phyloP scores from a whole-genome alignment of 2,113 vertebrate genomes.

The Girardinichthys multiradiatus region DNA sequence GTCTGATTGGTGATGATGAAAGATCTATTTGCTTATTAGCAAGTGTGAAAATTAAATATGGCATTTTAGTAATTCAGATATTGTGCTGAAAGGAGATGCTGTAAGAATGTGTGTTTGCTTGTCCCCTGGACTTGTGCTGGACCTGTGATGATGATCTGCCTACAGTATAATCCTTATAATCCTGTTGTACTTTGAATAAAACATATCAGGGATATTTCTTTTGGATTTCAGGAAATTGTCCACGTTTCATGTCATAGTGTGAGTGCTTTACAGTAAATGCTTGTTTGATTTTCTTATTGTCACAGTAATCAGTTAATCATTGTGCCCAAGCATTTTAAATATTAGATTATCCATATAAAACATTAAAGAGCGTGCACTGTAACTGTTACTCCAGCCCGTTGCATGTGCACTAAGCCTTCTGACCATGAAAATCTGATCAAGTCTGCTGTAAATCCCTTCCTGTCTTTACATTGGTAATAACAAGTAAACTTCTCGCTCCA shows the following conservation, averaged over 20 bases:
- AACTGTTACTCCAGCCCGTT: neutral
- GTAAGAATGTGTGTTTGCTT: too few relatives aligned
- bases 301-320: neutral
- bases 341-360: too few relatives aligned
- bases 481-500: conserved; percentile 17
- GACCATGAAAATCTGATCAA: conserved; percentile 25
- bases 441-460: neutral
- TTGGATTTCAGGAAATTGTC: neutral
- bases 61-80: too few relatives aligned
- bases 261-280: neutral
- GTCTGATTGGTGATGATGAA: too few relatives aligned
- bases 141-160: neutral
- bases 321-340: too few relatives aligned
- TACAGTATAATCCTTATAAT: neutral
- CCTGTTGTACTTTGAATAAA: neutral
- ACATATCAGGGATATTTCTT: neutral
- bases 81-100: too few relatives aligned
- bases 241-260: neutral
- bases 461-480: neutral
- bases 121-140: too few relatives aligned
- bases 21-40: too few relatives aligned
- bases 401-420: conserved; percentile 8
- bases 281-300: neutral
- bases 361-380: neutral
- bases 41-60: too few relatives aligned